A percentile compares a stretch with the other conserved stretches of the same genome.
These are phyloP conservation scores for Antheraea mylitta DNA, from an alignment of 1,140 invertebrate genomes.

Conservation along the genomic window DNA sequence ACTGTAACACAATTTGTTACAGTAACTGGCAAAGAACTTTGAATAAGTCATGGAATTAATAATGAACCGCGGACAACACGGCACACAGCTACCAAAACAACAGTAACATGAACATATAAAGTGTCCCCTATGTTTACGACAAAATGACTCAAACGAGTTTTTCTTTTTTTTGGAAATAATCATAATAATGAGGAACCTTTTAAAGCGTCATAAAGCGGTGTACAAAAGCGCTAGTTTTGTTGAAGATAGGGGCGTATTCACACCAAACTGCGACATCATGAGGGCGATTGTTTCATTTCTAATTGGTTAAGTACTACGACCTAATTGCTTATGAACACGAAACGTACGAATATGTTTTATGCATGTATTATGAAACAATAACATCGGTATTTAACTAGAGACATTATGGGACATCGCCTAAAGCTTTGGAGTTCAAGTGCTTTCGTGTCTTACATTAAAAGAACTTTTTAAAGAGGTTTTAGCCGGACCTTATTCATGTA, in stretches of 20 bases:
- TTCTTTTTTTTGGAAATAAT: conserved; percentile 62
- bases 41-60: conserved; percentile 49
- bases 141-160: conserved; percentile 37
- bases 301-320: conserved; percentile 71
- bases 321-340: conserved; percentile 68
- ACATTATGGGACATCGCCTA: neutral
- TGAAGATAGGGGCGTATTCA: conserved; percentile 73
- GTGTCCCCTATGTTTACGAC: conserved; percentile 62
- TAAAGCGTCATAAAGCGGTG: conserved; percentile 65
- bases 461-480: neutral
- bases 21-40: conserved; percentile 31
- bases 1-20: conserved; percentile 22
- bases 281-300: conserved; percentile 73
- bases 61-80: conserved; percentile 32
- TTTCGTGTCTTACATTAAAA: neutral
- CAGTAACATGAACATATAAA: conserved; percentile 66
- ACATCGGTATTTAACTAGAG: neutral
- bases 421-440: neutral
- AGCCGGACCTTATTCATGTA: no score
- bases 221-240: conserved; percentile 51
- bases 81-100: conserved; percentile 48
- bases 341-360: conserved; percentile 25
- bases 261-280: conserved; percentile 42
- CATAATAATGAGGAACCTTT: conserved; percentile 64
- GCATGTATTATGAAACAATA: conserved; percentile 5